Evolutionary conservation across 2,888 invertebrate genomes (phyloP).

Genomic region (Dryobota labecula): DNA sequence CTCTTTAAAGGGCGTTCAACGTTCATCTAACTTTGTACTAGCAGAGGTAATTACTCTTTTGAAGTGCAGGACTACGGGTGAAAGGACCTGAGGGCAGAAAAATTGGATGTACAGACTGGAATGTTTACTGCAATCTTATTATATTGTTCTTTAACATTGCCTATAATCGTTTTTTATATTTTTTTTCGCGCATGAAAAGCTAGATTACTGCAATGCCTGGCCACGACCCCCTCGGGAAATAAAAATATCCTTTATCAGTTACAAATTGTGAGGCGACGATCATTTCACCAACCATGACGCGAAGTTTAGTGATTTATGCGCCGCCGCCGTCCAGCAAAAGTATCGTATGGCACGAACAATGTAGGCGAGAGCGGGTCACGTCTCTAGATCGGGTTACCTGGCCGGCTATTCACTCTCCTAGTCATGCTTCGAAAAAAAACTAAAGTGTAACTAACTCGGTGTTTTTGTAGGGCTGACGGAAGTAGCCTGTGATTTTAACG

Average conservation of each 20-base stretch:
- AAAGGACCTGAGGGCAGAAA: constrained; percentile 21
- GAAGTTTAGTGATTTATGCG: constrained; percentile 62
- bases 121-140: constrained; percentile 1
- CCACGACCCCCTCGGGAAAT: neutral
- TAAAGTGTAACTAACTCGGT: constrained; percentile 71
- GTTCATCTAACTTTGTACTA: constrained; percentile 58
- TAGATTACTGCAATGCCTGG: neutral
- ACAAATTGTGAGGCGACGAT: constrained; percentile 41
- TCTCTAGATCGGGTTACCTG: constrained; percentile 80
- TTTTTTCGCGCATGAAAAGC: neutral
- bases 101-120: constrained; percentile 1
- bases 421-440: constrained; percentile 77
- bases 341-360: constrained; percentile 78
- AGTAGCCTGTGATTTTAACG: constrained; percentile 21
- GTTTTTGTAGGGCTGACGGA: constrained; percentile 57
- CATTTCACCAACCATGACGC: constrained; percentile 57
- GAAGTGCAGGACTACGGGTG: constrained; percentile 23
- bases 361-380: constrained; percentile 76
- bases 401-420: constrained; percentile 77
- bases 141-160: neutral
- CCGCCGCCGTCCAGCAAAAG: constrained; percentile 67
- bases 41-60: constrained; percentile 51
- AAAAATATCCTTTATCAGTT: constrained; percentile 30
- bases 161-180: neutral
- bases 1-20: constrained; percentile 65